These are phyloP conservation scores for Ctenomys sociabilis DNA, from an alignment of 2,113 vertebrate species.

Conservation along the genomic window DNA sequence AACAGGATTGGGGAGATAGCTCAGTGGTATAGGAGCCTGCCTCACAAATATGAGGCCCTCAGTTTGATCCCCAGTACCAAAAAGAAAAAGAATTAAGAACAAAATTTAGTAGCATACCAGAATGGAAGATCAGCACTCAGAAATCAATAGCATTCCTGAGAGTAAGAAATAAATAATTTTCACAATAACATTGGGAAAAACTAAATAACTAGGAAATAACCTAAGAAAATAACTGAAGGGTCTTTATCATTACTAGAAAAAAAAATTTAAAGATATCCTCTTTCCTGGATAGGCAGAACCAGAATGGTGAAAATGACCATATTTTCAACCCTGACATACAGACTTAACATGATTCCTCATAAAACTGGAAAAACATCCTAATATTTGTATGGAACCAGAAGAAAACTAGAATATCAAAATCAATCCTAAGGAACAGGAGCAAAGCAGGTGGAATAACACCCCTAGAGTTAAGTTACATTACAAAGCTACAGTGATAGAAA, in stretches of 20 bases:
- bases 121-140: neutral
- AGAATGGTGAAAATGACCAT: neutral
- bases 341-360: neutral
- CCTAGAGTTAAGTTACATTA: neutral
- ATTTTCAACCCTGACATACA: neutral
- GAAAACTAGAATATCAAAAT: neutral
- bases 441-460: neutral
- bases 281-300: neutral
- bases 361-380: neutral
- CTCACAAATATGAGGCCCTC: too few species aligned
- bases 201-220: neutral
- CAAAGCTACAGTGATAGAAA: neutral
- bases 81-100: too few species aligned
- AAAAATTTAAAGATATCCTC: neutral
- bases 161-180: neutral
- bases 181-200: neutral
- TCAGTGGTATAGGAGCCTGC: too few species aligned
- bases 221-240: neutral
- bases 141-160: neutral
- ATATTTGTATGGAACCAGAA: neutral
- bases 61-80: too few species aligned
- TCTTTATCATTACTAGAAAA: too few species aligned
- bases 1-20: too few species aligned
- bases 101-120: neutral
- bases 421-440: neutral